phyloP scores from a whole-genome alignment of 2,113 vertebrate species.

The Neolamprologus hecqui region DNA sequence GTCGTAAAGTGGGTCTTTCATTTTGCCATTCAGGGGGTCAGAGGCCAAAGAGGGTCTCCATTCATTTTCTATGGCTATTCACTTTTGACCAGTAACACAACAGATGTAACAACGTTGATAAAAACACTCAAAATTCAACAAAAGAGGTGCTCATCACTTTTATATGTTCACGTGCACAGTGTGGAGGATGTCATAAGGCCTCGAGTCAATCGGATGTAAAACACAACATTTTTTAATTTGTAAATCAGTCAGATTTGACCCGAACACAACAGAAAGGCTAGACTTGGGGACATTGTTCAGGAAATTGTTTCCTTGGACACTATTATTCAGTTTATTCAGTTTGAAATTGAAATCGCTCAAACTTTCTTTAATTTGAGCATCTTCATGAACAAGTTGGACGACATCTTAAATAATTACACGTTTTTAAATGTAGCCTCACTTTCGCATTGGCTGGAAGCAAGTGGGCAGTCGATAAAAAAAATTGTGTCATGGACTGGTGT shows the following conservation, averaged over 20 bases:
- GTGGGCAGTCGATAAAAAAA: background rate
- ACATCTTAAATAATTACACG: accelerated
- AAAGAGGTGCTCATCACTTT: background rate
- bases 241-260: background rate
- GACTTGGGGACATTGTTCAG: accelerated
- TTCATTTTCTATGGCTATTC: background rate
- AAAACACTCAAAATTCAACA: background rate
- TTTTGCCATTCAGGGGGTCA: background rate
- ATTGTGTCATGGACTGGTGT: too few species aligned
- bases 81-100: accelerated
- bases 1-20: accelerated
- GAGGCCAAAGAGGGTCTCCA: background rate
- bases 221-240: background rate
- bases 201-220: accelerated
- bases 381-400: accelerated
- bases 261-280: background rate
- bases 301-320: background rate
- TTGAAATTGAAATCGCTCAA: background rate
- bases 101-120: accelerated
- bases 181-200: background rate
- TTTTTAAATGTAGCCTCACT: background rate
- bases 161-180: background rate
- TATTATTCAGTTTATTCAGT: background rate
- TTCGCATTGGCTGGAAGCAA: accelerated
- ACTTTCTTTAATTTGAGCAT: background rate